Conservation (phyloP, 1,140 invertebrate species). For the Drosophila sturtevanti region DNA sequence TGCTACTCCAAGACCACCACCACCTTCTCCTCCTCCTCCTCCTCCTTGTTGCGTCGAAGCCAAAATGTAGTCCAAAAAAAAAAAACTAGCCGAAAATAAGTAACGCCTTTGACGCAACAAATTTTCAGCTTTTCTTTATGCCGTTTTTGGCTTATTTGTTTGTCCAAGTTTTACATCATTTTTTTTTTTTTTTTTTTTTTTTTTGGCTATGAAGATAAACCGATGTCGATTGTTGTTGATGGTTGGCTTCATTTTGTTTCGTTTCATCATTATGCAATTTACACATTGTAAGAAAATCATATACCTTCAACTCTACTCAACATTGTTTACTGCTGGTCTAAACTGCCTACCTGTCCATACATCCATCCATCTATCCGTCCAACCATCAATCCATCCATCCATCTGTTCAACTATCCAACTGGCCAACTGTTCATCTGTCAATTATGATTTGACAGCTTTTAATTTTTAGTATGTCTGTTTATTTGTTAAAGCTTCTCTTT, state of each 20-base stretch:
- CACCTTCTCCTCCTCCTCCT: background rate
- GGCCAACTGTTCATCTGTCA: conserved; percentile 28
- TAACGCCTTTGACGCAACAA: conserved; percentile 18
- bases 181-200: too few relatives aligned
- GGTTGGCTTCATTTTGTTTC: conserved; percentile 8
- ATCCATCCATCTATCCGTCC: conserved; percentile 15
- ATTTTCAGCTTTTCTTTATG: conserved; percentile 29
- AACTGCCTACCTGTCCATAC: conserved; percentile 1
- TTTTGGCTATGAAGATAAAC: conserved; percentile 6
- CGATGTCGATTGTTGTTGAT: conserved; percentile 22
- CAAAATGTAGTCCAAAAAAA: conserved; percentile 19
- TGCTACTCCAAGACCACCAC: too few relatives aligned
- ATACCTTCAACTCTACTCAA: background rate
- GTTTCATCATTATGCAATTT: conserved; percentile 66
- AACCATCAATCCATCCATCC: background rate
- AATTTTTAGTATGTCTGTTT: conserved; percentile 43
- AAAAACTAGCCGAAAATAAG: conserved; percentile 6
- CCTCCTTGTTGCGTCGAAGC: background rate
- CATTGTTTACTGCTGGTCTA: background rate
- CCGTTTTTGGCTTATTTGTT: conserved; percentile 20
- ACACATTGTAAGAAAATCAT: conserved; percentile 65
- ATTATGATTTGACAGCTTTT: conserved; percentile 76
- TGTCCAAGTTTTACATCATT: conserved; percentile 13
- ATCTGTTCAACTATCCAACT: conserved; percentile 10
- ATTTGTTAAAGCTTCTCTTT: conserved; percentile 12